Base-by-base conservation (phyloP, 1,140 invertebrate species). In the Zaprionus ghesquierei region DNA sequence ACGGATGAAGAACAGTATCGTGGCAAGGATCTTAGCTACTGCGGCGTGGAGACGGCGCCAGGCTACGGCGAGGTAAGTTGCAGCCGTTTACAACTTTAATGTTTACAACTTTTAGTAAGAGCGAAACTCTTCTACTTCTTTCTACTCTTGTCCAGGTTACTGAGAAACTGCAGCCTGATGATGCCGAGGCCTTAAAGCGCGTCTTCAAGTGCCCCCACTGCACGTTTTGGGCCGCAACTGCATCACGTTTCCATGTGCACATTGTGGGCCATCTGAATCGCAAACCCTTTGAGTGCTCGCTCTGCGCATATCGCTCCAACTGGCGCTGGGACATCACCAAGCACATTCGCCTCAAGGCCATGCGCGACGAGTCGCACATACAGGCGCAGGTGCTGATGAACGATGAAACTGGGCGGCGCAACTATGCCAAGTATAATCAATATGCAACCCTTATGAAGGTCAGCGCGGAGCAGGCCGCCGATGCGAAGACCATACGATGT, bases 291-390 rank as follows among this genome's bases (percentile, higher is more conserved):
- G 97, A 98, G 92, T 99, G 98, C 93, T 98, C 98, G 3, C 93
- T 97, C 3, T 99, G 98, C 93, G 95, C 96, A 20, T 98, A 98
- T 91, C 95, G 97, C 71, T 98, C 97, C 15, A 98, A 98, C 92
- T 98, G 97, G 97, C 94, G 97, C 75, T 98, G 97, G 97, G 97
- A 98, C 93, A 98, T 99, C 62, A 98, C 97, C 50, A 98, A 98
- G 93, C 98, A 99, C 92, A 98, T 98, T 64, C 96, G 97, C 89
- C 92, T 98, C 70, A 98, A 97, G 93, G 95, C 95, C 6, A 95
- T 95, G 25, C 93, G 96, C 69, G 97, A 98, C 93, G 94, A 94
- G 63, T 94, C 95, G 20, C 96, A 98, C 91, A 93, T 94, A 65
- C 93, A 93, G 53, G 95, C 96, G 10, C 95, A 96, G 92, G 96